Evolutionary conservation across 2,113 vertebrate genomes (phyloP), one percentile per base, ranked within the genome.

Genomic region (Phalacrocorax brasilianus): DNA sequence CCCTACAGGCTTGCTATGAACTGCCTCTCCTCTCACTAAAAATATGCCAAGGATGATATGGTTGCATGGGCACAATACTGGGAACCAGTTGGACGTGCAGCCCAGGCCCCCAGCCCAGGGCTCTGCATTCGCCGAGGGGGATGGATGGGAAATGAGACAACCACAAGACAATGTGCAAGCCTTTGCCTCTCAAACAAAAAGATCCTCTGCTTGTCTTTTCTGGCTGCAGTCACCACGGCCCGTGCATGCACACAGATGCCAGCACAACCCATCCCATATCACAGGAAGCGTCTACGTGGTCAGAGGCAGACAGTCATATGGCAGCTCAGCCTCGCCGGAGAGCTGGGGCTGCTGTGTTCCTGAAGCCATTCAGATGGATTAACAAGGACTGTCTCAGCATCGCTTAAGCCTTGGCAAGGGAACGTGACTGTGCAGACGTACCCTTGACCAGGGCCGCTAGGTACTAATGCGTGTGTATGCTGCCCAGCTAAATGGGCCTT

Each of bases 241-340:
- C 76, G 73, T 76, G 76, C 62, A 7, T 20, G 32, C 59, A 82
- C 87, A 21, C 62, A 93, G 78, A 93, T 85, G 77, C 88, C 85
- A 96, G 91, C 84, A 91, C 94, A 82, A 28, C 62, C 61, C 0
- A 0, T 73, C 87, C 84, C 45, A 2, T 70, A 62, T 49, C 77
- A 50, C 87, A 96, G 89, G 95, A 93, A 96, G 71, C 0, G 0
- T 49, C 66, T 75, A 35, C 2, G 6, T 76, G 91, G 93, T 91
- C 91, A 85, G 87, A 89, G 61, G 71, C 77, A 95, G 91, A 79
- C 45, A 77, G 86, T 92, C 94, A 76, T 47, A 91, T 32, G 93
- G 87, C 19, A 61, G 40, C 74, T 88, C 70, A 70, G 84, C 53
- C 71, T 65, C 1, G 5, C 52, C 3, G 17, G 73, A 44, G 53